Percentiles rank a stretch among this genome's conserved stretches.
Evolutionary conservation across 1,140 invertebrate genomes (phyloP).

Genomic region (Papilio aristodemus): DNA sequence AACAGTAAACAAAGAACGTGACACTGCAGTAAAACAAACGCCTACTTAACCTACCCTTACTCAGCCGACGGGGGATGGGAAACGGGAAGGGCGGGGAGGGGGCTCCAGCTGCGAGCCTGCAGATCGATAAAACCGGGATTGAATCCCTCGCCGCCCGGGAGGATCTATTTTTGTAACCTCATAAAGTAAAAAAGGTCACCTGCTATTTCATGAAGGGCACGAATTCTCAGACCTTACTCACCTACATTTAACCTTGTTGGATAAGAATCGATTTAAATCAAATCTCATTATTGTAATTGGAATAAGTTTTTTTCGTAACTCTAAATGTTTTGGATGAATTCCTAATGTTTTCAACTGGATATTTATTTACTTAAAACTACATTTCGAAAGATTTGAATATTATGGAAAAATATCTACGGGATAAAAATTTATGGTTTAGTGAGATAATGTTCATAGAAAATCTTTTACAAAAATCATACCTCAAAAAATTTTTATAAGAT

Average conservation of each 20-base stretch:
- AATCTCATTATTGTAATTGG: too few species aligned
- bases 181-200: neutral
- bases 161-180: slow-evolving; percentile 8
- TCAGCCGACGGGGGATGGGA: neutral
- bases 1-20: slow-evolving; percentile 6
- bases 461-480: too few species aligned
- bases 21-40: neutral
- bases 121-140: slow-evolving; percentile 24
- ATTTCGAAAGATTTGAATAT: too few species aligned
- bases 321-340: too few species aligned
- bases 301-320: too few species aligned
- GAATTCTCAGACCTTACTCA: neutral
- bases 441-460: too few species aligned
- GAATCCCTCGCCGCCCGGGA: slow-evolving; percentile 11
- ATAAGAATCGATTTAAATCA: neutral
- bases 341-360: too few species aligned
- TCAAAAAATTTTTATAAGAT: too few species aligned
- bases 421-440: too few species aligned
- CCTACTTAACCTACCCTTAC: slow-evolving; percentile 6
- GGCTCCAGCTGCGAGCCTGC: slow-evolving; percentile 17
- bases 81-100: neutral
- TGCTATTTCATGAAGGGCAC: slow-evolving; percentile 2
- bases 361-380: too few species aligned
- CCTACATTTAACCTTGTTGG: neutral
- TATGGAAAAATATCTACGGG: too few species aligned